A percentile compares a stretch with the other conserved stretches of the same genome.
Conservation (phyloP, 2,113 vertebrate genomes). For the Macaca mulatta region DNA sequence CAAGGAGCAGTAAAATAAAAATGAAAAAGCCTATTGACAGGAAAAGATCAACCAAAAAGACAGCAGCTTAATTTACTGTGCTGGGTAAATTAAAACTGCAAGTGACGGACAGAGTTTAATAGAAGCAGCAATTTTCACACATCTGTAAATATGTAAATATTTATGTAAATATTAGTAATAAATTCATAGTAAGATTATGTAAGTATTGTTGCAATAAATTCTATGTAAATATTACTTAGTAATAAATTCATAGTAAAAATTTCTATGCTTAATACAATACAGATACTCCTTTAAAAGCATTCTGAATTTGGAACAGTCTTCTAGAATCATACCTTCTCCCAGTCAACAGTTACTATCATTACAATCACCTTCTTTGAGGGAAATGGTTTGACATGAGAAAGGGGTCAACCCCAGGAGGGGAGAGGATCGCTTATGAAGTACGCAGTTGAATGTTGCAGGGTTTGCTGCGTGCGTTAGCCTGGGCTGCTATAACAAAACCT, state of each 20-base stretch:
- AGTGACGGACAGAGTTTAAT: background rate
- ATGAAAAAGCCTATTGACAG: background rate
- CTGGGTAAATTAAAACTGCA: background rate
- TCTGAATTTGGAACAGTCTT: background rate
- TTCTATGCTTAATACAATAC: background rate
- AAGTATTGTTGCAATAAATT: too few species aligned
- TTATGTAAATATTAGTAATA: too few species aligned
- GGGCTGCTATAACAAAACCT: background rate
- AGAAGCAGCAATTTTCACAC: background rate
- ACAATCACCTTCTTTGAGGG: background rate
- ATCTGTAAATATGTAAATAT: too few species aligned
- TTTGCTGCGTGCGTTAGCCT: background rate
- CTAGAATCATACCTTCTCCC: background rate
- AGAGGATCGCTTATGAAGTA: too few species aligned
- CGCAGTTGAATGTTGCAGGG: background rate
- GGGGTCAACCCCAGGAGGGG: too few species aligned
- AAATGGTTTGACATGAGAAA: background rate
- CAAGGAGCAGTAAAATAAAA: too few species aligned
- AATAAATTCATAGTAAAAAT: too few species aligned
- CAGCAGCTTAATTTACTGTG: background rate
- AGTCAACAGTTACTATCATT: fast-evolving
- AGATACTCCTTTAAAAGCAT: background rate
- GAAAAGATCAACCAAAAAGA: background rate
- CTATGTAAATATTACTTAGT: too few species aligned
- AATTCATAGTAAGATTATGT: too few species aligned